Evolutionary conservation across 1,140 invertebrate genomes (phyloP), one percentile per base, ranked within the genome.

Genomic region (Sipha flava): DNA sequence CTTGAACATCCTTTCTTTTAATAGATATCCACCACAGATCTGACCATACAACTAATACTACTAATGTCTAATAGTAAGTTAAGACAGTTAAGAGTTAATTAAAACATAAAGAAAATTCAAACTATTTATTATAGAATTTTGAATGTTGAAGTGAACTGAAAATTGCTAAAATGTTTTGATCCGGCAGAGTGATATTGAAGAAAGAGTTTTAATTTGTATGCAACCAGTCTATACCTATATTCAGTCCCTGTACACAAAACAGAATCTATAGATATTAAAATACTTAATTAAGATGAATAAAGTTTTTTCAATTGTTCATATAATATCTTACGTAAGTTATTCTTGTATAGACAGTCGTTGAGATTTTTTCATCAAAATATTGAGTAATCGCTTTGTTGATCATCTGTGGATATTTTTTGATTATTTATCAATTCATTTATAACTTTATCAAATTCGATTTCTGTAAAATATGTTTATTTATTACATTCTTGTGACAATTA

Each of bases 381-480:
- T 5, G 92, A 93, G 81, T 92, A 94, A 83, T 87, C 88, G 1
- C 31, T 85, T 49, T 88, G 85, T 26, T 21, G 31, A 81, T 85
- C 85, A 29, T 83, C 80, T 9, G 52, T 66, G 10, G 83, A 80
- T 62, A 88, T 84, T 0, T 81, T 79, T 40, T 82, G 81, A 10
- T 86, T 85, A 70, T 89, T 88, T 92, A 92, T 93, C 40, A 90
- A 91, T 21, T 93, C 85, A 83, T 91, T 89, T 84, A 91, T 92
- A 4, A 88, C 85, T 54, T 89, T 88, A 1, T 40, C 54, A 84
- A 89, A 90, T 73, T 88, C 89, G 12, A 91, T 90, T 84, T 92
- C 92, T 5, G 90, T 91, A 79, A 92, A 89, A 2, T 88, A 86
- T 72, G 85, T 82, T 1, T 91, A 88, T 81, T 88, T 87, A 34